Percentiles rank a stretch among this genome's conserved stretches.
These are phyloP conservation scores for Calonectris borealis DNA, from an alignment of 2,113 vertebrate species.

Conservation along the genomic window DNA sequence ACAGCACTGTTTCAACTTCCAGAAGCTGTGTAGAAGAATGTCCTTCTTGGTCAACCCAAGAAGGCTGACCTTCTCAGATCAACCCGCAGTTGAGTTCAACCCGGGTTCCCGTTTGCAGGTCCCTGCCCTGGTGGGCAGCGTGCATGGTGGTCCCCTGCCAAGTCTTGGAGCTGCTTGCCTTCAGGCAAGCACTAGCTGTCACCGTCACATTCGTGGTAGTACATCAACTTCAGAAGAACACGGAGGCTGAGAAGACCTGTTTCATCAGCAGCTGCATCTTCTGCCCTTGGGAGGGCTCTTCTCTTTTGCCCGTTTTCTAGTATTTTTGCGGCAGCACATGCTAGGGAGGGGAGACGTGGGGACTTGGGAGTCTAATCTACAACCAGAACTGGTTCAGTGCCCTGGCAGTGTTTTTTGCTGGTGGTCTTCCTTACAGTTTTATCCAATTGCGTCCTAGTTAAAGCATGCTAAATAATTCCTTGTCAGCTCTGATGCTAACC, in stretches of 20 bases:
- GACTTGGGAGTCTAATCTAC: neutral
- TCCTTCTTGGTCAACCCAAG: neutral
- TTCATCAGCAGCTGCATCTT: neutral
- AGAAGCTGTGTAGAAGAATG: neutral
- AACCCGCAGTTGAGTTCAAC: neutral
- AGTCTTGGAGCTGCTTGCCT: neutral
- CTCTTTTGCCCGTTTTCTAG: neutral
- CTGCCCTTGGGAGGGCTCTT: neutral
- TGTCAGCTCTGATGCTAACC: neutral
- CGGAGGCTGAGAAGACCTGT: neutral
- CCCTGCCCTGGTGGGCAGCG: neutral
- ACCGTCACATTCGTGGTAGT: neutral
- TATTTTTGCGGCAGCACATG: neutral
- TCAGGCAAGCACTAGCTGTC: neutral
- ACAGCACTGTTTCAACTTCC: neutral
- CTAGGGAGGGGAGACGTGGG: neutral
- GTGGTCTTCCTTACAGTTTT: neutral
- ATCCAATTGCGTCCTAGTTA: neutral
- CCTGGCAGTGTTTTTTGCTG: neutral
- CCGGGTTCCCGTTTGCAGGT: neutral
- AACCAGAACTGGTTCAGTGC: neutral
- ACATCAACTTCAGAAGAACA: neutral
- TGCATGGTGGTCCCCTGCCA: neutral
- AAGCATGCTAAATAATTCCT: neutral
- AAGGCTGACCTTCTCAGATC: neutral